A percentile compares a stretch with the other conserved stretches of the same genome.
Evolutionary conservation across 2,113 vertebrate genomes (phyloP).

Genomic region (Sinocyclocheilus grahami): DNA sequence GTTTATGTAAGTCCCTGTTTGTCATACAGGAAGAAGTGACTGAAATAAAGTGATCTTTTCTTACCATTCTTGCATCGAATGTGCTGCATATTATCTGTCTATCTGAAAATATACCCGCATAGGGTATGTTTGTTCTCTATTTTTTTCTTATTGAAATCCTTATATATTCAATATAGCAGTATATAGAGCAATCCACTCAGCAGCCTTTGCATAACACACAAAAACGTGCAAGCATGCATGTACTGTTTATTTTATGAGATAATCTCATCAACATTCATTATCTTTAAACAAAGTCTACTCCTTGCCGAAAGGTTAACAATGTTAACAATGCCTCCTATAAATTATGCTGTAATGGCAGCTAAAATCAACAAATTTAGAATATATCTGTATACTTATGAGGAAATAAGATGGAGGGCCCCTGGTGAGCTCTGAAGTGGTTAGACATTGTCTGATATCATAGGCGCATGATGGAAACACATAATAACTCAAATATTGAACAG

Average conservation of each 20-base stretch:
- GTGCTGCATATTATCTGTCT: neutral
- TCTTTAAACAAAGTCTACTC: constrained; percentile 36
- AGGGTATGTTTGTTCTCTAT: too few species aligned
- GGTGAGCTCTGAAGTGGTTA: constrained; percentile 1
- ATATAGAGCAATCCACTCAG: too few species aligned
- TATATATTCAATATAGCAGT: too few species aligned
- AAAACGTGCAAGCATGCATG: too few species aligned
- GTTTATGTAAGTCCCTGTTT: neutral
- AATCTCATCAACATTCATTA: constrained; percentile 29
- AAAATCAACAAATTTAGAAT: constrained; percentile 21
- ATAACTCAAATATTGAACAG: constrained; percentile 47
- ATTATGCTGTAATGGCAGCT: constrained; percentile 41
- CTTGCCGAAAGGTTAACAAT: constrained; percentile 46
- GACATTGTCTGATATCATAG: neutral
- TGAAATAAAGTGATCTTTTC: neutral
- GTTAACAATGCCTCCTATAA: constrained; percentile 33
- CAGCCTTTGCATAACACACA: too few species aligned
- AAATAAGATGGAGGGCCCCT: neutral
- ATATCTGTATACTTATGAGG: neutral
- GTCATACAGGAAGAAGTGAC: neutral
- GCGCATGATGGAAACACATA: neutral
- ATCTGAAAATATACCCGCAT: too few species aligned
- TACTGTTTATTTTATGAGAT: too few species aligned
- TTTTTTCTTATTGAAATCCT: too few species aligned
- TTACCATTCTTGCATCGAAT: neutral